Conservation (phyloP, 2,113 vertebrate genomes). For the Anhinga anhinga region DNA sequence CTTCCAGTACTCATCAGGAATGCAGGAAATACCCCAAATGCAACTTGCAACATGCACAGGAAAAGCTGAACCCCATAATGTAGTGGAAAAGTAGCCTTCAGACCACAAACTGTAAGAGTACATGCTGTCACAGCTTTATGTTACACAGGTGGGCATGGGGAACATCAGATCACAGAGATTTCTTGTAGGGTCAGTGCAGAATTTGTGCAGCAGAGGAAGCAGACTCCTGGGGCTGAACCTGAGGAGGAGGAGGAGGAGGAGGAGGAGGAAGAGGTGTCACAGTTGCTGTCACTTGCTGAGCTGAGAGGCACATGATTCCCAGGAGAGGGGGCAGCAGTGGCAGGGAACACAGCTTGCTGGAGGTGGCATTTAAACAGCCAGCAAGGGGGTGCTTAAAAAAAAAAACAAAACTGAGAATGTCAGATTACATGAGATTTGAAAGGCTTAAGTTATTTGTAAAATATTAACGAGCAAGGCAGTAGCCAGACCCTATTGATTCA, state of each 20-base stretch:
- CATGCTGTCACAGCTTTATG: neutral
- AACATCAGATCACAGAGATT: neutral
- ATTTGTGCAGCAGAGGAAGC: neutral
- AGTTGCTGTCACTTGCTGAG: neutral
- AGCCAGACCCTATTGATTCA: neutral
- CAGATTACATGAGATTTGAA: neutral
- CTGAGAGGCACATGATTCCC: neutral
- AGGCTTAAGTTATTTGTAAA: neutral
- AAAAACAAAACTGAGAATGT: neutral
- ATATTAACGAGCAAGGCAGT: neutral
- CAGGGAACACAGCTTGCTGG: constrained; percentile 25
- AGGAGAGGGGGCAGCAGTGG: neutral
- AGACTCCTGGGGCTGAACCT: neutral
- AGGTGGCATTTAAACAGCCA: neutral
- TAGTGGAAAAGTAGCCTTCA: neutral
- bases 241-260: neutral
- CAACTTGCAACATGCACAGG: neutral
- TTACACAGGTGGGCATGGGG: neutral
- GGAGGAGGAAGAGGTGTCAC: neutral
- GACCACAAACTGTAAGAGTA: neutral
- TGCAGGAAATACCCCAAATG: neutral
- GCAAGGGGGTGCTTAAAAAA: neutral
- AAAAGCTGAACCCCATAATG: neutral
- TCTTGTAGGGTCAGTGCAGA: neutral
- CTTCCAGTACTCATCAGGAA: neutral